Evolutionary conservation across 2,113 vertebrate species (phyloP).

Genomic region (Loxodonta africana): DNA sequence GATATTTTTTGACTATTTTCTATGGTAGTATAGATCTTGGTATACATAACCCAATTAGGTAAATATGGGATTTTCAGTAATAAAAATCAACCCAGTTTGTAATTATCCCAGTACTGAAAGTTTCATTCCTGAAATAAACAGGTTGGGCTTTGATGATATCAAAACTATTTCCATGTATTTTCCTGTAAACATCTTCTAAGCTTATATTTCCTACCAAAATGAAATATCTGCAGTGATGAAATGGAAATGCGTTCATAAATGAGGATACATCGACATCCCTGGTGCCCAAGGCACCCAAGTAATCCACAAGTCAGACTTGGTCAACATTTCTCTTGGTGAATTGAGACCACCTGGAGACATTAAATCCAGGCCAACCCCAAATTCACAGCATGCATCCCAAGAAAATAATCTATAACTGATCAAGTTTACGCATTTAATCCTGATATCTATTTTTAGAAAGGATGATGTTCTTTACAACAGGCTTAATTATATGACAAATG

Average conservation of each 20-base stretch:
- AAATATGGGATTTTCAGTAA: neutral
- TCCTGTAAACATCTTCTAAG: slow-evolving; percentile 24
- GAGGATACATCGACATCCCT: neutral
- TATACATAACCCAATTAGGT: neutral
- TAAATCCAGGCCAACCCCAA: neutral
- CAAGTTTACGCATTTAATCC: neutral
- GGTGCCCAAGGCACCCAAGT: neutral
- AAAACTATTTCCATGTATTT: slow-evolving; percentile 13
- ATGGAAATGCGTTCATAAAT: slow-evolving; percentile 12
- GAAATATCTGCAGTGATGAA: neutral
- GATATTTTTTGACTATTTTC: neutral
- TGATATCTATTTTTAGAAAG: slow-evolving; percentile 29
- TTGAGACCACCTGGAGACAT: neutral
- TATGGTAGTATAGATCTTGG: neutral
- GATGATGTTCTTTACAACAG: neutral
- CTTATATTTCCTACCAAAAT: slow-evolving; percentile 26
- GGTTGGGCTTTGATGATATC: slow-evolving; percentile 1
- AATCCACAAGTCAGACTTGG: neutral
- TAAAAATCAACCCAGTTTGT: neutral
- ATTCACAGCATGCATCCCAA: neutral
- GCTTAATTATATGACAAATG: neutral
- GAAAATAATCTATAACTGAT: neutral
- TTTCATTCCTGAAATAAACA: slow-evolving; percentile 7
- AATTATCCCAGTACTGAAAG: neutral
- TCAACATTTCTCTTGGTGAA: slow-evolving; percentile 5